Evolutionary conservation across 2,113 vertebrate genomes (phyloP).

Genomic region (chimpanzee (Pan troglodytes)): DNA sequence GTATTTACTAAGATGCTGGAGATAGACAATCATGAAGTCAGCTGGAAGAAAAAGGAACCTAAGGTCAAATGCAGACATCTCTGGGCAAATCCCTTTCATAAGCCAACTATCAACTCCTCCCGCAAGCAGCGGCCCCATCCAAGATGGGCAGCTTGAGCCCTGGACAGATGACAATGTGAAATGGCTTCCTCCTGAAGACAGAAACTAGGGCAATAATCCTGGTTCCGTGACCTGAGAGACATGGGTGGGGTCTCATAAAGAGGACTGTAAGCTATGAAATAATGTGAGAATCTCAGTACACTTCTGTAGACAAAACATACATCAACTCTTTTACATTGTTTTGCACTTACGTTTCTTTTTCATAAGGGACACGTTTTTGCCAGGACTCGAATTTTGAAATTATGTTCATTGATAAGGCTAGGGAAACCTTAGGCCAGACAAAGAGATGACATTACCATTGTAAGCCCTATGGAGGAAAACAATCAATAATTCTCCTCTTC

Average conservation of each 20-base stretch:
- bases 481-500: neutral
- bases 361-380: neutral
- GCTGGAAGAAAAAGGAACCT: neutral
- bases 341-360: neutral
- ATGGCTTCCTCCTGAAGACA: neutral
- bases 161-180: neutral
- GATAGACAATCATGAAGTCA: neutral
- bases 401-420: neutral
- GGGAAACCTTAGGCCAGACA: neutral
- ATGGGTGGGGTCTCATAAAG: neutral
- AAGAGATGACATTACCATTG: neutral
- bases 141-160: neutral
- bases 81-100: neutral
- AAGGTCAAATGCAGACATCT: neutral
- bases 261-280: neutral
- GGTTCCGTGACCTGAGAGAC: neutral
- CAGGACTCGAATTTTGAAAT: neutral
- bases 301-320: neutral
- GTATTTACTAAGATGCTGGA: neutral
- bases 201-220: neutral
- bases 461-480: neutral
- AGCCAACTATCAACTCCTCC: neutral
- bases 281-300: neutral
- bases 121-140: neutral
- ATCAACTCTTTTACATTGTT: neutral